Percentiles rank a stretch among this genome's conserved stretches.
Evolutionary conservation across 2,888 invertebrate species (phyloP).

Genomic region (Pachydiplax longipennis): DNA sequence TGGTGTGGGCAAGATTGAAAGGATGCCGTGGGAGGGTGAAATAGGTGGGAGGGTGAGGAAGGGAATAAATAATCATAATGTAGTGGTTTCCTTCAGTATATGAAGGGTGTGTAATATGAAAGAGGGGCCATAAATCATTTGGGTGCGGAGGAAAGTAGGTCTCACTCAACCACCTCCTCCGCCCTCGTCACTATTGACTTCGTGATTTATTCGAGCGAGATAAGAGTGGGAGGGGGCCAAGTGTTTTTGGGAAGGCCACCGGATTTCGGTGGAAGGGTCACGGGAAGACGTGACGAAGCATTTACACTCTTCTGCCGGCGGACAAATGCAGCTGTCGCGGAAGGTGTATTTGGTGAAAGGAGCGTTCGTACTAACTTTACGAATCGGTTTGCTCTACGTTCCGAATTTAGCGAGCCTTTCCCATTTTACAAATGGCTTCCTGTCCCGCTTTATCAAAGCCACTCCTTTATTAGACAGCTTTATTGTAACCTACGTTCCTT

Average conservation of each 20-base stretch:
- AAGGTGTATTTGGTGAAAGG: neutral
- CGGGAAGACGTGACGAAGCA: conserved; percentile 8
- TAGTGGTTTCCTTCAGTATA: conserved; percentile 41
- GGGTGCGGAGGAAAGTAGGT: conserved; percentile 13
- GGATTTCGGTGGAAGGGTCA: neutral
- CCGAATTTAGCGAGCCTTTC: too few species aligned
- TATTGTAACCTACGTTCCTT: too few species aligned
- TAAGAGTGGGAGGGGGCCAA: neutral
- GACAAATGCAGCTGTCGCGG: conserved; percentile 22
- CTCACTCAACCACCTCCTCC: neutral
- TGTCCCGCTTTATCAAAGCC: too few species aligned
- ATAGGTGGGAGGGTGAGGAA: neutral
- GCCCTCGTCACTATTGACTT: neutral
- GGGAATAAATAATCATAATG: conserved; percentile 38
- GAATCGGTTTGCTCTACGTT: too few species aligned
- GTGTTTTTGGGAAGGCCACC: neutral
- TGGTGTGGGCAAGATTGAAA: neutral
- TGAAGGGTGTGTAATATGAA: conserved; percentile 42
- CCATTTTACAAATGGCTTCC: too few species aligned
- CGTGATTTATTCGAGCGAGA: conserved; percentile 26
- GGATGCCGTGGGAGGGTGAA: neutral
- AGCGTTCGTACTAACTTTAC: neutral
- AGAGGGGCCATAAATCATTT: conserved; percentile 35
- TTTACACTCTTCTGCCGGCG: neutral
- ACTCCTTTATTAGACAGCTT: too few species aligned